A percentile compares a stretch with the other conserved stretches of the same genome.
These are phyloP conservation scores for Hippopotamus amphibius DNA, from an alignment of 2,113 vertebrate genomes.

Conservation along the genomic window DNA sequence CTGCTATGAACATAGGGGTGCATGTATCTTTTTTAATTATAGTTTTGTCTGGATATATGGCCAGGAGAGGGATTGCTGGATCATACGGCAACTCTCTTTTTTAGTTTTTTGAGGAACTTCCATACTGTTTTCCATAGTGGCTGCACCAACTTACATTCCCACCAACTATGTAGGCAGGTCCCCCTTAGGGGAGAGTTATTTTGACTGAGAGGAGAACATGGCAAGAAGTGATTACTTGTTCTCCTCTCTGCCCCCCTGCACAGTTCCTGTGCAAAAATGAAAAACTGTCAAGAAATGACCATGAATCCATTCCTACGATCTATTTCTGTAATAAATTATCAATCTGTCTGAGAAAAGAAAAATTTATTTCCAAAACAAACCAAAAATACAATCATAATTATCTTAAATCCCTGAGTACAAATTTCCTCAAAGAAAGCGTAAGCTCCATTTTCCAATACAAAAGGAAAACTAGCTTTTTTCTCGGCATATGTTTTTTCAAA, in stretches of 20 bases:
- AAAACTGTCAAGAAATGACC: not conserved
- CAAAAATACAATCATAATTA: not conserved
- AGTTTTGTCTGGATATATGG: not conserved
- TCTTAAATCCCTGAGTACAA: not conserved
- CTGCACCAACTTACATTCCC: not conserved
- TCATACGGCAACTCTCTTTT: not conserved
- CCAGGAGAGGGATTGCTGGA: not conserved
- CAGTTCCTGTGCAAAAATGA: not conserved
- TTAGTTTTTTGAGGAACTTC: not conserved
- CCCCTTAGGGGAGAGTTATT: not conserved
- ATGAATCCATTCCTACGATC: not conserved
- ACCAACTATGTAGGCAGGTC: not conserved
- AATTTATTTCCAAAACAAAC: not conserved
- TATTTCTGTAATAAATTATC: not conserved
- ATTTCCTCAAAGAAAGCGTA: constrained; percentile 25
- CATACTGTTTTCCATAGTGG: not conserved
- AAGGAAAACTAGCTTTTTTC: not conserved
- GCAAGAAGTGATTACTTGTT: not conserved
- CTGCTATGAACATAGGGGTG: not conserved
- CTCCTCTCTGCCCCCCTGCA: not conserved
- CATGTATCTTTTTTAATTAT: not conserved
- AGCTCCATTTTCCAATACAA: not conserved
- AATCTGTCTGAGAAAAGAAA: not conserved
- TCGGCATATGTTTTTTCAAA: not conserved
- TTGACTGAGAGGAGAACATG: not conserved